Conservation (phyloP, 2,888 invertebrate genomes). For the Nematopogon swammerdamellus region DNA sequence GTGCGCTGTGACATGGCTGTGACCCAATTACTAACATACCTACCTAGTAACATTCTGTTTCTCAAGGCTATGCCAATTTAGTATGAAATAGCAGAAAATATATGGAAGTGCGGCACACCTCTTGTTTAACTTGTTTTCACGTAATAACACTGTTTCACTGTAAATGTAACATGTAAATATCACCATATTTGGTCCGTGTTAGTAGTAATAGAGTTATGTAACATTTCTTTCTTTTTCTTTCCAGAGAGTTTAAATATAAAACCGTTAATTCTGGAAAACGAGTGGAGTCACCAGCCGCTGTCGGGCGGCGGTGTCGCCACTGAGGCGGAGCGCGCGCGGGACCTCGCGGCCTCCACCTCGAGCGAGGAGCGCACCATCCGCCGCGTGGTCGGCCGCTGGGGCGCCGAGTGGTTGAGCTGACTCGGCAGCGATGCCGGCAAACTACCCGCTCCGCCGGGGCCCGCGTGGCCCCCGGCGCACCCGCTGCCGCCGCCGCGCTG, state of each 20-base stretch:
- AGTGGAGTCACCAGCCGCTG: constrained; percentile 47
- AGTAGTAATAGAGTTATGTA: no score
- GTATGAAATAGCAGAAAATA: no score
- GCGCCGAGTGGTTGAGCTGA: constrained; percentile 97
- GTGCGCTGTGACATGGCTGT: no score
- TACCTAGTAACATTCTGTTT: no score
- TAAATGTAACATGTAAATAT: no score
- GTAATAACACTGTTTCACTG: no score
- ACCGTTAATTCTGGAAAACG: constrained; percentile 49
- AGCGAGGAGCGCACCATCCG: constrained; percentile 45
- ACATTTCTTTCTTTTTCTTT: constrained; percentile 13
- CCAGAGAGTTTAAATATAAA: constrained; percentile 53
- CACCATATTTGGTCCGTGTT: no score
- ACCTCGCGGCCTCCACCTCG: constrained; percentile 29
- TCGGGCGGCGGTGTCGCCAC: constrained; percentile 40
- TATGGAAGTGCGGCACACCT: no score
- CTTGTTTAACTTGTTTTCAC: no score
- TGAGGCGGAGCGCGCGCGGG: constrained; percentile 28
- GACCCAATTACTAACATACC: no score
- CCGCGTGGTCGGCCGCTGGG: constrained; percentile 79
- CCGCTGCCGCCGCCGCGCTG: constrained; percentile 47
- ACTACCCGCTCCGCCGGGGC: constrained; percentile 19
- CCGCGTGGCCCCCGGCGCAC: constrained; percentile 48
- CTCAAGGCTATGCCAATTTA: no score
- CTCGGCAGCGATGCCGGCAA: constrained; percentile 62